Percentiles rank a stretch among this genome's conserved stretches.
Conservation (phyloP, 2,888 invertebrate species). For the Rhopalosiphum nymphaeae region DNA sequence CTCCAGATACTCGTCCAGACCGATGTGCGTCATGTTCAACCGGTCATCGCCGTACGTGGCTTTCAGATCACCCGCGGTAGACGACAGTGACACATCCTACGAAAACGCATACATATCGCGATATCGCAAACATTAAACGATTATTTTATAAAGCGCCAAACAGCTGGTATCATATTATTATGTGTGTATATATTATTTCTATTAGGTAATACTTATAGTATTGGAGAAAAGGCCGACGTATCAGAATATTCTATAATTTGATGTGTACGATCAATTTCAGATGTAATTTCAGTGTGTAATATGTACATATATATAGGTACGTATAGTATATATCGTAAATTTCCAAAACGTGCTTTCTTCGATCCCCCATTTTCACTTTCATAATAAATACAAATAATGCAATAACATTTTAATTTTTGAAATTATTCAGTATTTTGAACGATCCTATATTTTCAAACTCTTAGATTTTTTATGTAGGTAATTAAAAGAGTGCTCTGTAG, state of each 20-base stretch:
- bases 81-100: background rate
- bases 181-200: background rate
- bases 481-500: no score
- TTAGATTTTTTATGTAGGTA: no score
- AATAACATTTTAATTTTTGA: background rate
- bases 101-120: background rate
- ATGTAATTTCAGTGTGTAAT: no score
- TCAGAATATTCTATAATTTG: background rate
- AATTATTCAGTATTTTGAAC: no score
- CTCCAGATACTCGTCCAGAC: conserved; percentile 16
- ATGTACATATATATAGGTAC: no score
- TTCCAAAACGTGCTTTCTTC: background rate
- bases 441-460: no score
- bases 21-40: conserved; percentile 32
- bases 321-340: no score
- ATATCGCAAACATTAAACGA: background rate
- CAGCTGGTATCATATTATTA: no score
- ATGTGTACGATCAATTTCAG: background rate
- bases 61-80: background rate
- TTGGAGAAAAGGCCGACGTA: background rate
- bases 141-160: background rate
- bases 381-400: background rate
- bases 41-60: background rate
- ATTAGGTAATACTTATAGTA: background rate
- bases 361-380: no score